Evolutionary conservation across 2,888 invertebrate genomes (phyloP).

Genomic region (Plebejus argus): DNA sequence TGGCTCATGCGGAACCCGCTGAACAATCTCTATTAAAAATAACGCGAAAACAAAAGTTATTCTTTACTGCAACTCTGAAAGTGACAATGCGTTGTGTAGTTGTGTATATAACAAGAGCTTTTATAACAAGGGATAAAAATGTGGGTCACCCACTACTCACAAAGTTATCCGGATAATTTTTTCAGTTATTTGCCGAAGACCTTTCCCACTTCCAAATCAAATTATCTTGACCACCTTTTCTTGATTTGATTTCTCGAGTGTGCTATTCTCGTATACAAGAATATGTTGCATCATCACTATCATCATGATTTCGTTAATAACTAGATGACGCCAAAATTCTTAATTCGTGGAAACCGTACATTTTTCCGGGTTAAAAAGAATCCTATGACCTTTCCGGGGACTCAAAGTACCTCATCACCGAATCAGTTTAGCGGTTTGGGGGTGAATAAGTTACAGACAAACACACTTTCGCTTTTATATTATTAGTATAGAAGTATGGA

Average conservation of each 20-base stretch:
- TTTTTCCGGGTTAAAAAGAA: too few species aligned
- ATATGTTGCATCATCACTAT: constrained; percentile 1
- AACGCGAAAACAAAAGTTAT: constrained; percentile 20
- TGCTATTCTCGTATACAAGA: not conserved
- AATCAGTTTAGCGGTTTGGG: too few species aligned
- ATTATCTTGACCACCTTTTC: constrained; percentile 18
- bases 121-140: constrained; percentile 24
- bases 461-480: too few species aligned
- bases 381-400: too few species aligned
- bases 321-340: too few species aligned
- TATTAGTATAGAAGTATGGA: too few species aligned
- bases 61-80: constrained; percentile 4
- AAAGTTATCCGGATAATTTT: constrained; percentile 2
- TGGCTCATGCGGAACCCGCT: not conserved
- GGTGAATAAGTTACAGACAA: too few species aligned
- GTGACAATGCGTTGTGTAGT: constrained; percentile 5
- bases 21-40: not conserved
- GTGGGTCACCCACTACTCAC: not conserved
- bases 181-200: constrained; percentile 12
- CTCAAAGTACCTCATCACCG: too few species aligned
- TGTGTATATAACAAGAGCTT: constrained; percentile 17
- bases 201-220: constrained; percentile 12
- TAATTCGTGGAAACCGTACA: too few species aligned
- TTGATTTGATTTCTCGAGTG: constrained; percentile 11
- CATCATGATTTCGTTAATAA: too few species aligned